Base-by-base conservation (phyloP, 2,888 invertebrate genomes). In the Bombyx huttoni region DNA sequence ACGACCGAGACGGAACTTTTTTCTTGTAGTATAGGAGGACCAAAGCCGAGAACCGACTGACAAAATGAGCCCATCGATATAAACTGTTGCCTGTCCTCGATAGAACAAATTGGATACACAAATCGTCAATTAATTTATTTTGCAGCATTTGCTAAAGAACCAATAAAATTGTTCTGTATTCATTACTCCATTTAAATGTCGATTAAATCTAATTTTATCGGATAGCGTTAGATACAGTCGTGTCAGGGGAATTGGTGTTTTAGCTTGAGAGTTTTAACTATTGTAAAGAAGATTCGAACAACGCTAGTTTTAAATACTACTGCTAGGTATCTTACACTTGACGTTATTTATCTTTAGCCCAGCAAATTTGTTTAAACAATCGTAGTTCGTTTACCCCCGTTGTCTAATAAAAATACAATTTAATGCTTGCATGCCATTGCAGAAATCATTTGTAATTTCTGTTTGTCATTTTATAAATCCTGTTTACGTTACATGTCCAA, bases 1-100 rank as follows among this genome's bases (percentile, higher is more conserved):
- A 70, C 70, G 62, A 74, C 64, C 57, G 62, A 59, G 62, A 63
- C 57, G 58, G 24, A 24, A 3, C 24, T 24, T 24, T 60, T 63
- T 66, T 68, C 67, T 69, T 69, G 66, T 64, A 59, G 60, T 57
- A 60, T 57, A 56, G 47, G 55, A 59, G 58, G 58, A 58, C 56
- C 61, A 61, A 60, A 62, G 54, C 59, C 56, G 56, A 53, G 50
- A 45, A 56, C 55, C 51, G 51, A 59, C 57, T 61, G 59, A 57
- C 60, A 56, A 62, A 62, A 66, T 61, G 57, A 58, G 57, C 56
- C 51, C 56, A 50, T 57, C 54, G 52, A 62, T 61, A 52, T 55
- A 57, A 45, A 49, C 53, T 58, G 50, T 47, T 14, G 34, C 46
- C 34, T 14, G 49, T 59, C 46, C 56, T 34, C 57, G 34, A 47